Base-by-base conservation (phyloP, 2,888 invertebrate genomes). In the Sclerodermus sp. region DNA sequence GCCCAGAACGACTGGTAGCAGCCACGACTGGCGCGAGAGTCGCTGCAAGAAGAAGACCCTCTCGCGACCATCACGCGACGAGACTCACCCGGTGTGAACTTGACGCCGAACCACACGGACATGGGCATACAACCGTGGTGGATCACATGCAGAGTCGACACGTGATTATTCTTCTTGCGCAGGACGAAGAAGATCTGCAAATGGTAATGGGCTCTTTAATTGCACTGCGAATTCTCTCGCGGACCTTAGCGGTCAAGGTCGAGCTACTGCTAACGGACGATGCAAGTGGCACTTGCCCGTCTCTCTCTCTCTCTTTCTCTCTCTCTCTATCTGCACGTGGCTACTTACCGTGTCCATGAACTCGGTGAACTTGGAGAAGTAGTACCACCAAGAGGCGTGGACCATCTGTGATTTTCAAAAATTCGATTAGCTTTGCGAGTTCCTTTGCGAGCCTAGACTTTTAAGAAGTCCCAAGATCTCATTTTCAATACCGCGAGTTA, bases 61-160 rank as follows among this genome's bases (percentile, higher is more conserved):
- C n/a, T n/a, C n/a, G n/a, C n/a, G n/a, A n/a, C n/a, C n/a, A n/a
- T n/a, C n/a, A n/a, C n/a, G n/a, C n/a, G n/a, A n/a, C n/a, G n/a
- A n/a, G n/a, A n/a, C 10, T 34, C 10, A 89, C 90, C 91, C 75
- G 95, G 94, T 18, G 93, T 94, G 82, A 94, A 96, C 82, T 94
- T 94, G 47, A 96, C 94, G 45, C 96, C 96, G 78, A 95, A 93
- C 96, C 96, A 96, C 56, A 96, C 95, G 4, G 93, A 93, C 89
- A 95, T 89, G 34, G 96, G 96, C 96, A 96, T 96, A 71, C 93
- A 90, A 61, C 95, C 95, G 79, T 96, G 96, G 80, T 96, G 96
- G 75, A 96, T 94, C 48, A 96, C 95, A 81, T 96, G 96, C 42
- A 96, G 84, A 8, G 92, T 91, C 51, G 93, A 91, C 66, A 96